Evolutionary conservation across 2,888 invertebrate species (phyloP).

Genomic region (Psylliodes chrysocephalus): DNA sequence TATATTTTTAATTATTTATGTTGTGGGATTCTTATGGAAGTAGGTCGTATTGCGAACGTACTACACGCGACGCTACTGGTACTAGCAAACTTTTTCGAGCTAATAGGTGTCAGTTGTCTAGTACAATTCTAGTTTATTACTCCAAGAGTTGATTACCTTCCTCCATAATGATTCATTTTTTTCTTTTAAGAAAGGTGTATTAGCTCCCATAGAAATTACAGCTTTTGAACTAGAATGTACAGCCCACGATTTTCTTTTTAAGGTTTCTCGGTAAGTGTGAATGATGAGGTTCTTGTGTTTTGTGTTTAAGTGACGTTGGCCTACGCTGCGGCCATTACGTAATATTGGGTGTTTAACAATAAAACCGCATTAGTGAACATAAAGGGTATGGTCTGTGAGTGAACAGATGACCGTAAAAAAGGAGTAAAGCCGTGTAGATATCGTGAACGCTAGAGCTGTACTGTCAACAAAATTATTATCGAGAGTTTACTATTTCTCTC

Average conservation of each 20-base stretch:
- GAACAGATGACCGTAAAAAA: slow-evolving; percentile 1
- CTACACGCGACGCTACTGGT: slow-evolving; percentile 12
- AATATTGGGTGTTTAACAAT: slow-evolving; percentile 5
- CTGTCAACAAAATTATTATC: too few species aligned
- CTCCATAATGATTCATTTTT: slow-evolving; percentile 26
- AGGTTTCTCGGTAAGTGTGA: slow-evolving; percentile 20
- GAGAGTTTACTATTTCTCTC: too few species aligned
- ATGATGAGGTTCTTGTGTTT: slow-evolving; percentile 19
- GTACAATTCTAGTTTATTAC: slow-evolving; percentile 20
- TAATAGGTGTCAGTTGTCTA: slow-evolving; percentile 23
- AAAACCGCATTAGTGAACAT: not conserved
- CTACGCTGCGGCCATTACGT: slow-evolving; percentile 12
- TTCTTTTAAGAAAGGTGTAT: slow-evolving; percentile 17
- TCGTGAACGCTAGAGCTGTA: too few species aligned
- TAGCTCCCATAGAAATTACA: slow-evolving; percentile 20
- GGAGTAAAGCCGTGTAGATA: too few species aligned
- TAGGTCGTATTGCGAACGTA: too few species aligned
- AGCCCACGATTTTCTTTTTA: slow-evolving; percentile 28
- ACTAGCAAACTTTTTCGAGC: not conserved
- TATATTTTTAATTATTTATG: too few species aligned
- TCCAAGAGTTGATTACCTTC: slow-evolving; percentile 21
- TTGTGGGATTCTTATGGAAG: too few species aligned
- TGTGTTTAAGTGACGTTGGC: slow-evolving; percentile 11
- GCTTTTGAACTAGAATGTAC: slow-evolving; percentile 25
- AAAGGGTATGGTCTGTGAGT: too few species aligned